Percentiles rank a stretch among this genome's conserved stretches.
Evolutionary conservation across 2,113 vertebrate genomes (phyloP).

Genomic region (Ophthalmolycus amberensis): DNA sequence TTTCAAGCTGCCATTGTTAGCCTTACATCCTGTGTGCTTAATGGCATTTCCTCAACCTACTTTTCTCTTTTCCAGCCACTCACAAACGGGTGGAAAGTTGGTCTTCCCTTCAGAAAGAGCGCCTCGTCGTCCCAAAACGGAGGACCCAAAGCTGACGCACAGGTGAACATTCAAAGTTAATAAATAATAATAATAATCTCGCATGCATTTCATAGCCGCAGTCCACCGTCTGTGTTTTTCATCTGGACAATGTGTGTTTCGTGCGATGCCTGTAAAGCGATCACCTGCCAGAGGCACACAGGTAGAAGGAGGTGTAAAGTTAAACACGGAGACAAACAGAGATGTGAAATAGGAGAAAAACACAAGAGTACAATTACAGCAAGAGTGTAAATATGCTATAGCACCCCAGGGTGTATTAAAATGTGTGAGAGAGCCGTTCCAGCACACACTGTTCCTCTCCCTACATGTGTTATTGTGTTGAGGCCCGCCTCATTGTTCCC

Average conservation of each 20-base stretch:
- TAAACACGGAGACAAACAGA: conserved; percentile 20
- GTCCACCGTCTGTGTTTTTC: neutral
- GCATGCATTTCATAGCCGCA: neutral
- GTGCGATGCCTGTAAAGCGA: conserved; percentile 10
- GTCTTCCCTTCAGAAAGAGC: conserved; percentile 72
- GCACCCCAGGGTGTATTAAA: conserved; percentile 42
- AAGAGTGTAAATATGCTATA: conserved; percentile 1
- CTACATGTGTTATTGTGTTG: conserved; percentile 42
- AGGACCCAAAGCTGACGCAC: conserved; percentile 49
- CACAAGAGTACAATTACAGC: neutral
- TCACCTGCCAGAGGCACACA: conserved; percentile 25
- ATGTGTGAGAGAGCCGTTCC: conserved; percentile 21
- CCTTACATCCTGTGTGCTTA: conserved; percentile 39
- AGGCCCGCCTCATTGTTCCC: conserved; percentile 42
- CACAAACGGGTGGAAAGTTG: conserved; percentile 71
- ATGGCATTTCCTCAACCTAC: conserved; percentile 38
- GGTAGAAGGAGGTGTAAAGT: neutral
- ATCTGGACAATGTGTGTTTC: neutral
- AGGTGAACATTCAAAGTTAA: conserved; percentile 58
- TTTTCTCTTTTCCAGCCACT: conserved; percentile 57
- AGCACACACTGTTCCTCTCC: conserved; percentile 53
- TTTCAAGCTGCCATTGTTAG: conserved; percentile 44
- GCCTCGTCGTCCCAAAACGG: conserved; percentile 38
- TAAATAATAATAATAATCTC: neutral
- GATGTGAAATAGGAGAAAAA: neutral